Conservation (phyloP, 2,888 invertebrate species). For the Panzeria rudis region DNA sequence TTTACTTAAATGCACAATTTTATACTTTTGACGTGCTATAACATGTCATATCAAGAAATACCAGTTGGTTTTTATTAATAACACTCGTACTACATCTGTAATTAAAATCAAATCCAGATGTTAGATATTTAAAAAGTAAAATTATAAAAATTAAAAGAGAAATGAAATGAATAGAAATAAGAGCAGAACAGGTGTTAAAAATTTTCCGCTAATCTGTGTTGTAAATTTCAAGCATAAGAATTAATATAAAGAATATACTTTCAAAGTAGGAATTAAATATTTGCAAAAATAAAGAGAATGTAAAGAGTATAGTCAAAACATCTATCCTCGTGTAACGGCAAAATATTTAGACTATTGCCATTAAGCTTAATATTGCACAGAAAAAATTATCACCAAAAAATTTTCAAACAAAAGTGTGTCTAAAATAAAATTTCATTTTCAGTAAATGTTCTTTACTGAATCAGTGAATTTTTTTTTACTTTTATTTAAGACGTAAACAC, state of each 20-base stretch:
- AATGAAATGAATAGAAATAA: conserved; percentile 11
- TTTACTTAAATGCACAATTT: too few species aligned
- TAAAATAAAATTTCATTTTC: too few species aligned
- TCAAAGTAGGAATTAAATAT: not conserved
- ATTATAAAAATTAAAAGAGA: not conserved
- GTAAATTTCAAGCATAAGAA: conserved; percentile 23
- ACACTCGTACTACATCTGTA: not conserved
- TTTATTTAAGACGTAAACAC: too few species aligned
- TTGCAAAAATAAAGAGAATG: conserved; percentile 19
- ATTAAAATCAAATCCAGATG: conserved; percentile 40
- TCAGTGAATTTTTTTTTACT: too few species aligned
- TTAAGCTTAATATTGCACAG: too few species aligned
- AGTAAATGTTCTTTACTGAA: too few species aligned
- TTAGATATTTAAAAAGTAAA: not conserved
- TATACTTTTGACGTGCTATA: not conserved
- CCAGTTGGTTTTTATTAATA: not conserved
- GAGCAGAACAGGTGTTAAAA: conserved; percentile 59
- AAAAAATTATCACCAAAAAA: too few species aligned
- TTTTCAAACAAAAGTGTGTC: too few species aligned
- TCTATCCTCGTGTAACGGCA: not conserved
- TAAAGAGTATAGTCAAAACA: not conserved
- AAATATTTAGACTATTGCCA: too few species aligned
- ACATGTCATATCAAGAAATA: conserved; percentile 6
- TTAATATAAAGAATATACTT: conserved; percentile 12
- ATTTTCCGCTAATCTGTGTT: conserved; percentile 34